Percentiles rank a stretch among this genome's conserved stretches.
phyloP scores from a whole-genome alignment of 2,888 invertebrate genomes.

The Nowickia ferox region DNA sequence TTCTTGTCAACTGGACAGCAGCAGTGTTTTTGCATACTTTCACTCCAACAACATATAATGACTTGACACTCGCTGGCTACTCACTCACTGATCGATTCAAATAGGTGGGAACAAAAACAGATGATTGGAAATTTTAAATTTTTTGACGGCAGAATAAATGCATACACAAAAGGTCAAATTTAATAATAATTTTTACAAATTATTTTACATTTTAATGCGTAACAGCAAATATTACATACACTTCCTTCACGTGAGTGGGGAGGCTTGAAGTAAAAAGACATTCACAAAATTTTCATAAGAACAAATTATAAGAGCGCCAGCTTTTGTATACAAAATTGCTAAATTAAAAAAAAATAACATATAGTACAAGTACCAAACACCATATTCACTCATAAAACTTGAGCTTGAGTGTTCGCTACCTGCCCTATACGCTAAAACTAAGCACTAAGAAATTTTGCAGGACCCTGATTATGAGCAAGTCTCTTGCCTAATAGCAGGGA shows the following conservation, averaged over 20 bases:
- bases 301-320: no score
- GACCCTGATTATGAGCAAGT: no score
- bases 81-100: not conserved
- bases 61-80: not conserved
- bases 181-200: conserved; percentile 42
- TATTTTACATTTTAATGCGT: not conserved
- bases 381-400: no score
- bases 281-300: no score
- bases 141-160: not conserved
- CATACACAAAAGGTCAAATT: conserved; percentile 53
- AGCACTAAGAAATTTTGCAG: no score
- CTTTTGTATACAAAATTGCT: no score
- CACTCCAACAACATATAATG: conserved; percentile 12
- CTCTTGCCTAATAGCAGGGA: no score
- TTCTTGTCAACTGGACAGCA: conserved; percentile 55
- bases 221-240: conserved; percentile 21
- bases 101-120: conserved; percentile 29
- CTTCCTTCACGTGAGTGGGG: conserved; percentile 23
- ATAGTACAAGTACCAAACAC: no score
- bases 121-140: conserved; percentile 8
- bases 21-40: conserved; percentile 42
- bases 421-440: no score
- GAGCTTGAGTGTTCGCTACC: no score
- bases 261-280: no score
- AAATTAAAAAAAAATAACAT: no score